Conservation (phyloP, 2,888 invertebrate genomes). For the Xylota sylvarum region DNA sequence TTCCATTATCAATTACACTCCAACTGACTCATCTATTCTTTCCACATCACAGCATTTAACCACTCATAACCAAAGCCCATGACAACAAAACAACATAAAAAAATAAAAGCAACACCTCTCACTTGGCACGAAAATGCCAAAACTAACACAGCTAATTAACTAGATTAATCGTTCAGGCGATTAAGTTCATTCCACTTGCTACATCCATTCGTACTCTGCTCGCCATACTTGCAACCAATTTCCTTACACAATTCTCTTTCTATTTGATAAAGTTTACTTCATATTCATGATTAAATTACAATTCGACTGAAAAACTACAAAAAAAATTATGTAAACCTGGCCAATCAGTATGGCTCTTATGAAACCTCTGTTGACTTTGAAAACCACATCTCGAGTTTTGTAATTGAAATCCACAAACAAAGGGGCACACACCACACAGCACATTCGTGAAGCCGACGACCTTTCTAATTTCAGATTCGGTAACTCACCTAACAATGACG, state of each 20-base stretch:
- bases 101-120: slow-evolving; percentile 51
- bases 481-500: slow-evolving; percentile 19
- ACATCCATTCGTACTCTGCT: not conserved
- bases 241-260: slow-evolving; percentile 47
- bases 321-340: slow-evolving; percentile 42
- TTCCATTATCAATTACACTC: not conserved
- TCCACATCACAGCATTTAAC: slow-evolving; percentile 21
- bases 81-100: not conserved
- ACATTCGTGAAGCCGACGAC: slow-evolving; percentile 19
- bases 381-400: slow-evolving; percentile 16
- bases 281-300: slow-evolving; percentile 42
- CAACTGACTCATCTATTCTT: not conserved
- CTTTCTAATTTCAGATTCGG: slow-evolving; percentile 30
- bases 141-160: slow-evolving; percentile 59
- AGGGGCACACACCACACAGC: not conserved
- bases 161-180: slow-evolving; percentile 54
- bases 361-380: slow-evolving; percentile 42
- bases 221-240: slow-evolving; percentile 29
- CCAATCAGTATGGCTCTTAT: slow-evolving; percentile 16
- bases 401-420: slow-evolving; percentile 22
- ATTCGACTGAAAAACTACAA: slow-evolving; percentile 13
- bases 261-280: slow-evolving; percentile 31
- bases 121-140: slow-evolving; percentile 41
- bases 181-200: slow-evolving; percentile 68
- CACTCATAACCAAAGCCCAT: slow-evolving; percentile 46